Percentiles rank a stretch among this genome's conserved stretches.
Conservation (phyloP, 2,113 vertebrate genomes). For the Phycodurus eques region DNA sequence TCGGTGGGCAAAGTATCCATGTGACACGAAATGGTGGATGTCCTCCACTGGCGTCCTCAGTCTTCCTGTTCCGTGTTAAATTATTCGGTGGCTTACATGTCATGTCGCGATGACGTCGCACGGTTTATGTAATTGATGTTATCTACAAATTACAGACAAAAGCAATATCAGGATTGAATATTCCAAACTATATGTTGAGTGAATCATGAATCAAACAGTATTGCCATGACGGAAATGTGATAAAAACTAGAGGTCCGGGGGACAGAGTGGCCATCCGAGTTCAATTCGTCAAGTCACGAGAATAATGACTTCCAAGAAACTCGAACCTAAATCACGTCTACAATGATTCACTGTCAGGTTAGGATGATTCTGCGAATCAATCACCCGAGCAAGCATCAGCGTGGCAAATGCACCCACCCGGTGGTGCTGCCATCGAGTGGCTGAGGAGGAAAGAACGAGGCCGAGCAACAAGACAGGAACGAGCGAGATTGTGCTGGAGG, state of each 20-base stretch:
- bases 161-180: background rate
- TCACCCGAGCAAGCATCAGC: background rate
- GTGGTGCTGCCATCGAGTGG: background rate
- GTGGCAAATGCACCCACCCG: background rate
- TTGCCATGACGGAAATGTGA: background rate
- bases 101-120: background rate
- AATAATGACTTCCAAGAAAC: background rate
- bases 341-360: background rate
- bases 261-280: background rate
- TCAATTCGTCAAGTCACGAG: background rate
- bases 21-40: background rate
- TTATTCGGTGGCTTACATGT: background rate
- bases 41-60: background rate
- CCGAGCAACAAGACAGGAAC: conserved; percentile 44
- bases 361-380: conserved; percentile 1
- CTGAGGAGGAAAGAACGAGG: background rate
- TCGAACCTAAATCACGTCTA: background rate
- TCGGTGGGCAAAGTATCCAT: no score
- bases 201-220: background rate
- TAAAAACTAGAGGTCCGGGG: background rate
- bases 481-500: conserved; percentile 50
- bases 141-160: background rate
- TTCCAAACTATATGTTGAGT: background rate
- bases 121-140: background rate
- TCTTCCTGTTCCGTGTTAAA: background rate